Base-by-base conservation (phyloP, 1,140 invertebrate genomes). In the Thaumetopoea pityocampa region DNA sequence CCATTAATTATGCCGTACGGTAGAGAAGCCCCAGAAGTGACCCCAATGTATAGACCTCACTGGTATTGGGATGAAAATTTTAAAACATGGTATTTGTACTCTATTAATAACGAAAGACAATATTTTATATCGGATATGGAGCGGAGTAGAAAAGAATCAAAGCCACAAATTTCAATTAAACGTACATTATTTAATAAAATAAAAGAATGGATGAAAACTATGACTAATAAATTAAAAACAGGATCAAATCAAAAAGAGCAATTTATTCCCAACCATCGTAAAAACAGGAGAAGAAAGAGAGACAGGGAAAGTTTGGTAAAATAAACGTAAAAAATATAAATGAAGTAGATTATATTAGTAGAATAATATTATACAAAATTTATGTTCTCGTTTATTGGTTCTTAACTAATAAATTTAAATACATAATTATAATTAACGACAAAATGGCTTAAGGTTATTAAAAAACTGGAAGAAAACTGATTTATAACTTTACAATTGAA, bases 21-120 rank as follows among this genome's bases (percentile, higher is more conserved):
- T 5, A 60, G 79, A 40, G 60, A 79, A 57, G 66, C 71, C n/a
- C 62, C 68, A 10, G 61, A 76, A 45, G 12, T 62, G 11, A 42
- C 61, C 5, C 58, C 67, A 30, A 19, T 67, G 15, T 60, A 71
- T 17, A 37, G 26, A 9, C 74, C 74, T 2, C 47, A 72, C 8
- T 76, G 74, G 68, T 57, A 73, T 14, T 76, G 67, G 67, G 61
- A 81, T 45, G 51, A 69, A 34, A 44, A 71, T 47, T 50, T 67
- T 17, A 72, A 67, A 58, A 52, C 63, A 1, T 76, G 65, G 71
- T 48, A 68, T 20, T 47, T 66, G 9, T 46, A 81, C 30, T 61
- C 65, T 0, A 67, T 69, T 1, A 34, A 50, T 40, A 51, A 53
- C 29, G 62, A 51, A 4, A 43, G 40, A 26, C 8, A n/a, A n/a